These are phyloP conservation scores for Brotula barbata DNA, from an alignment of 2,797 vertebrate species.

Conservation along the genomic window DNA sequence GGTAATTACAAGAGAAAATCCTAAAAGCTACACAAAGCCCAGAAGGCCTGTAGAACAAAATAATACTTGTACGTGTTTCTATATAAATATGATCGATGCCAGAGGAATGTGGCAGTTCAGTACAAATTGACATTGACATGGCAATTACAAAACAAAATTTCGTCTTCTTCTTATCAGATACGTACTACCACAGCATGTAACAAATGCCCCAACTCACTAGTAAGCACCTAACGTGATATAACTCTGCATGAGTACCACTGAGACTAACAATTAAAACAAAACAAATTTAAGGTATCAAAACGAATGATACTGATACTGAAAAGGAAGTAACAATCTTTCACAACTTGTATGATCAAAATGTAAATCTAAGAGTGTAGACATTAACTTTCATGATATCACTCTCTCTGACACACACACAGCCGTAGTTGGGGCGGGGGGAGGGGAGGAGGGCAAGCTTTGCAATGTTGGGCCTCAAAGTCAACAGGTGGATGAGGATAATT, in stretches of 20 bases:
- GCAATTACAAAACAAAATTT: too few relatives aligned
- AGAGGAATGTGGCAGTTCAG: not conserved
- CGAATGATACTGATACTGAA: too few relatives aligned
- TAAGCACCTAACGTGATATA: too few relatives aligned
- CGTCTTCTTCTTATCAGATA: too few relatives aligned
- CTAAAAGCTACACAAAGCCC: not conserved
- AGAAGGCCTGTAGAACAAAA: not conserved
- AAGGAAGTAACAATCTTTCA: not conserved
- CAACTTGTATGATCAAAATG: slow-evolving; percentile 4
- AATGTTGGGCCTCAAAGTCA: slow-evolving; percentile 80
- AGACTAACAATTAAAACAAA: too few relatives aligned
- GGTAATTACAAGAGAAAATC: not conserved
- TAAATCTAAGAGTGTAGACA: slow-evolving; percentile 13
- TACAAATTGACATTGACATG: too few relatives aligned
- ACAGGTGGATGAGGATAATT: slow-evolving; percentile 85
- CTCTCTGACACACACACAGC: slow-evolving; percentile 24
- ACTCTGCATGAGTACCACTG: too few relatives aligned
- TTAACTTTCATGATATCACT: slow-evolving; percentile 2
- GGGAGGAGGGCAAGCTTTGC: slow-evolving; percentile 62
- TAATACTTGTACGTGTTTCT: not conserved
- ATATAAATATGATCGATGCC: not conserved
- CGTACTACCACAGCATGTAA: too few relatives aligned
- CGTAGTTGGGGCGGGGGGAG: slow-evolving; percentile 55
- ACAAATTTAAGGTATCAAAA: too few relatives aligned
- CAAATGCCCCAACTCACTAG: too few relatives aligned